Evolutionary conservation across 1,140 invertebrate genomes (phyloP).

Genomic region (Drosophila obscura): DNA sequence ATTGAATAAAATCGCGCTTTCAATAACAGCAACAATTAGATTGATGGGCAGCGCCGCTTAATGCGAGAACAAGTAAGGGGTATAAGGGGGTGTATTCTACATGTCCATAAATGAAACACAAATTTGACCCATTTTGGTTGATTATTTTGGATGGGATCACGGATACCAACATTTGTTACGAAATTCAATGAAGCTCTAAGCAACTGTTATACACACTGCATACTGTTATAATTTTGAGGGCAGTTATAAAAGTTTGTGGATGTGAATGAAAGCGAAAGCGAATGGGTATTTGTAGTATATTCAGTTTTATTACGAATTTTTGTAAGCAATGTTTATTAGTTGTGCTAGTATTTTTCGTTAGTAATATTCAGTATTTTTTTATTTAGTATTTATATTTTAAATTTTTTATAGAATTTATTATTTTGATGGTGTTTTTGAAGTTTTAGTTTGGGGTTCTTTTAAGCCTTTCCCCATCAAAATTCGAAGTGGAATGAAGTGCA

Average conservation of each 20-base stretch:
- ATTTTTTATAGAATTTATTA: too few relatives aligned
- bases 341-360: background rate
- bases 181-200: conserved; percentile 26
- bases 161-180: too few relatives aligned
- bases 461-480: too few relatives aligned
- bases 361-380: too few relatives aligned
- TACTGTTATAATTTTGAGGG: too few relatives aligned
- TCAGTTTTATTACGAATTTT: conserved; percentile 51
- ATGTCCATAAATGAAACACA: conserved; percentile 20
- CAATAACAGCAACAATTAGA: conserved; percentile 62
- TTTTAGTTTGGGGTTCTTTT: too few relatives aligned
- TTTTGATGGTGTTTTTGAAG: too few relatives aligned
- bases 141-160: conserved; percentile 32
- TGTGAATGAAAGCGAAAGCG: too few relatives aligned
- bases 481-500: background rate
- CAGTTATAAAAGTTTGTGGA: too few relatives aligned
- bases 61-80: background rate
- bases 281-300: too few relatives aligned
- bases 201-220: conserved; percentile 8
- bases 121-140: conserved; percentile 59
- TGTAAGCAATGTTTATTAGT: background rate
- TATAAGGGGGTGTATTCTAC: background rate
- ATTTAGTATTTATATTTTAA: too few relatives aligned
- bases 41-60: background rate
- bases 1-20: conserved; percentile 80